phyloP scores from a whole-genome alignment of 2,888 invertebrate species.

The Cantharis lateralis region DNA sequence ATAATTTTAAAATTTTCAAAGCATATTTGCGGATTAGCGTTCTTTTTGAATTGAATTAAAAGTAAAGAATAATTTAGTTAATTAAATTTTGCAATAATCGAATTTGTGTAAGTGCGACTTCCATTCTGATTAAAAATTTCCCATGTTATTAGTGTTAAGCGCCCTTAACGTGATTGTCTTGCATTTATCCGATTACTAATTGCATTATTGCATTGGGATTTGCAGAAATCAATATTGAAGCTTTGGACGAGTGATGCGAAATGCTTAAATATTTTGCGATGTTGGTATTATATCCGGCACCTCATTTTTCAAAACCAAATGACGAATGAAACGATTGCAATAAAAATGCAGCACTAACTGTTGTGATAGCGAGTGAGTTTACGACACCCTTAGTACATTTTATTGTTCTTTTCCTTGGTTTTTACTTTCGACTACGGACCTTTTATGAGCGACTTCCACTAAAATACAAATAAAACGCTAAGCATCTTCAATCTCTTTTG shows the following conservation, averaged over 20 bases:
- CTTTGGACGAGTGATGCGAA: not conserved
- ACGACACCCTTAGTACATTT: conserved; percentile 50
- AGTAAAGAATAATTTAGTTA: not conserved
- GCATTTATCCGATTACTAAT: not conserved
- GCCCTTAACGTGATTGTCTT: not conserved
- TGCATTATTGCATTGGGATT: not conserved
- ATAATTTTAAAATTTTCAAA: no score
- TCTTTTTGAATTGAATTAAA: not conserved
- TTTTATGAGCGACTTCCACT: conserved; percentile 42
- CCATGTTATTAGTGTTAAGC: not conserved
- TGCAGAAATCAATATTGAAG: not conserved
- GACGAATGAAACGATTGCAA: conserved; percentile 42
- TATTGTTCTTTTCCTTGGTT: conserved; percentile 49
- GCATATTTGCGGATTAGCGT: no score
- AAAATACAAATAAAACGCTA: conserved; percentile 42
- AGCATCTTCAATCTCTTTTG: conserved; percentile 38
- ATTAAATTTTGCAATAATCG: no score
- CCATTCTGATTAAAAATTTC: not conserved
- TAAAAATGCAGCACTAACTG: conserved; percentile 47
- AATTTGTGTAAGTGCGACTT: not conserved
- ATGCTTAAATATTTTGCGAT: not conserved
- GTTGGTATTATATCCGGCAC: conserved; percentile 14
- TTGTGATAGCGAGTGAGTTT: conserved; percentile 48
- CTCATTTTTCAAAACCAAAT: conserved; percentile 35
- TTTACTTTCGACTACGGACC: conserved; percentile 43